Evolutionary conservation across 2,888 invertebrate species (phyloP), one percentile per base, ranked within the genome.

Genomic region (Isoperla grammatica): DNA sequence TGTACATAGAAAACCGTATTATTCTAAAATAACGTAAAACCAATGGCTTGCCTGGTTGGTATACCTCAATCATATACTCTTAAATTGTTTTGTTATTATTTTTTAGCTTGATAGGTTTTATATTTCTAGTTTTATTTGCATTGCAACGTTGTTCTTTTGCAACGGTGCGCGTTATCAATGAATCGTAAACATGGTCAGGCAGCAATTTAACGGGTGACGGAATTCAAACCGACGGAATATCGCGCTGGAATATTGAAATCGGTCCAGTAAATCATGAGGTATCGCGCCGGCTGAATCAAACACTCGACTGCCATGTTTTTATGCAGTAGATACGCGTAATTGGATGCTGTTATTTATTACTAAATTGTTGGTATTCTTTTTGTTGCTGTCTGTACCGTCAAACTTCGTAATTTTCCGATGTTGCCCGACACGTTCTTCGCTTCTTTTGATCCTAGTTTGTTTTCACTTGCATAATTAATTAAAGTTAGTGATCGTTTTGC

Each of bases 381-480:
- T 50, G 15, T 48, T 8, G 12, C 15, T 50, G 6, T 9, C 15
- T 35, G 15, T 13, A 45, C 15, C 15, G 6, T n/a, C 15, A 15
- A 53, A 53, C 45, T 6, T n/a, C n/a, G n/a, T 29, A 29, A 37
- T 53, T 53, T 53, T 39, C 53, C 53, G 40, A 53, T 53, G 53
- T 17, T 37, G 53, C 53, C 53, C 35, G 53, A 37, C 39, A 37
- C 11, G 53, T 11, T 29, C 8, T 29, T 29, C 29, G 29, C 8
- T 29, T 6, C 29, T 6, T 29, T 29, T 29, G 5, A 29, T 29
- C 5, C 8, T 29, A 8, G 29, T 29, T 29, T 29, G 8, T 29
- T 29, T 29, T 29, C 29, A 4, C 29, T 29, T 29, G 29, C 29
- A 29, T 29, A 29, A 29, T 29, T 29, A 29, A 29, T 29, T 29